phyloP scores from a whole-genome alignment of 2,113 vertebrate genomes.

The Misgurnus anguillicaudatus region DNA sequence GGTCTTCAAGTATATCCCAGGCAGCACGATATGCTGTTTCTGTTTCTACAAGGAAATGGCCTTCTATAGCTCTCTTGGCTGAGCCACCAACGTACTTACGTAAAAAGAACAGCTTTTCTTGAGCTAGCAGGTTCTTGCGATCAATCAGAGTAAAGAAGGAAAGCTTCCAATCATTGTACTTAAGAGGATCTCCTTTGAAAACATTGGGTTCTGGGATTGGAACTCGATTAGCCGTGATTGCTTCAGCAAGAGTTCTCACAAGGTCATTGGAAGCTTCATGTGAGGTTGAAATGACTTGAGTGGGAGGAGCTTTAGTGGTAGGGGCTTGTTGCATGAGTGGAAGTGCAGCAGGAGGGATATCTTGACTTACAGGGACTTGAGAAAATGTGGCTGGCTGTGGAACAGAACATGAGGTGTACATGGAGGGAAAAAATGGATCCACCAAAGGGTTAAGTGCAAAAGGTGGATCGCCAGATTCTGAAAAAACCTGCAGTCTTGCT shows the following conservation, averaged over 20 bases:
- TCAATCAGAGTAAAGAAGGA: slow-evolving; percentile 45
- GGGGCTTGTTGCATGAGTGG: background rate
- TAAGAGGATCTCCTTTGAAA: slow-evolving; percentile 26
- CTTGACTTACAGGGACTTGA: slow-evolving; percentile 1
- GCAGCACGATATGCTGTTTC: slow-evolving; percentile 38
- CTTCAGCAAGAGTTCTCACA: slow-evolving; percentile 18
- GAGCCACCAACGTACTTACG: slow-evolving; percentile 39
- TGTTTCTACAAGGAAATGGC: slow-evolving; percentile 39
- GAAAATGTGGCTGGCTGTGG: background rate
- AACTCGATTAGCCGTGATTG: slow-evolving; percentile 22
- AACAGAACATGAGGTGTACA: too few species aligned
- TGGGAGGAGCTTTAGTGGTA: background rate
- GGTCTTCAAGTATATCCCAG: slow-evolving; percentile 45
- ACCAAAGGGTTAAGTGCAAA: too few species aligned
- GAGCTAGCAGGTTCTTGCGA: slow-evolving; percentile 38
- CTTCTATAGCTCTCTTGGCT: slow-evolving; percentile 13
- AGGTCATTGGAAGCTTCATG: slow-evolving; percentile 23
- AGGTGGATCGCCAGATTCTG: too few species aligned
- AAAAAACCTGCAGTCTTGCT: too few species aligned
- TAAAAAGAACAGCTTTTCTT: slow-evolving; percentile 45
- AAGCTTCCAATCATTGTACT: slow-evolving; percentile 43
- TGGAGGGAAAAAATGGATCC: too few species aligned
- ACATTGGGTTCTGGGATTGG: slow-evolving; percentile 35
- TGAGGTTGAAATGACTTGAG: background rate
- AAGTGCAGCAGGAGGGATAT: background rate